Evolutionary conservation across 2,888 invertebrate species (phyloP), one percentile per base, ranked within the genome.

Genomic region (Drosophila picticornis): DNA sequence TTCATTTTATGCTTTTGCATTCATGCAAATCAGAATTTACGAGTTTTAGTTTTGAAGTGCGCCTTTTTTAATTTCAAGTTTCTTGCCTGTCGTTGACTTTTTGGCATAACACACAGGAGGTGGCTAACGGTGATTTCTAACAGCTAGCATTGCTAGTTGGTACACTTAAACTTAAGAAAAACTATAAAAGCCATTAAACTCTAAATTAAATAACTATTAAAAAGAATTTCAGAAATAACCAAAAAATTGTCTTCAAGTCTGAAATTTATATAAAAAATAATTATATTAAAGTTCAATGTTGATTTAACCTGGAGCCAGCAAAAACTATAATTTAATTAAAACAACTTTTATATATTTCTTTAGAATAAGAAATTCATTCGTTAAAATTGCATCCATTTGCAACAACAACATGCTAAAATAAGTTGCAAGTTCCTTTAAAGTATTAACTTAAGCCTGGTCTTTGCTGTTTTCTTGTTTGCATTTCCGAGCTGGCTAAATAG

Each of bases 11-110:
- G 78, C 73, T 72, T 72, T 72, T 78, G 81, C 81, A 83, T 87
- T 87, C 87, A 83, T 80, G 82, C 78, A 80, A 85, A 87, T 84
- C 76, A 73, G 73, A 75, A 87, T 84, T 86, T 84, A 86, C 73
- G 86, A 75, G 79, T 63, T 61, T 73, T 67, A 72, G 27, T 50
- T 63, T 65, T 67, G 64, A 72, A 71, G 60, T 72, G 81, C 69
- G 62, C 67, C 71, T 46, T 25, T 22, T 16, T 22, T 16, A 16
- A 22, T 22, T 4, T 7, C 0, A 4, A 16, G 22, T 9, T 25
- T 22, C 72, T 77, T 78, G 65, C 63, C 51, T 69, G 78, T 13
- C 16, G 22, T 13, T 69, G 63, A 62, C 46, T 50, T 32, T 57
- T 56, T 11, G 40, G 11, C 48, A 27, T 52, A 52, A 48, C 22